Conservation (phyloP, 2,888 invertebrate species). For the Phyllotreta striolata region DNA sequence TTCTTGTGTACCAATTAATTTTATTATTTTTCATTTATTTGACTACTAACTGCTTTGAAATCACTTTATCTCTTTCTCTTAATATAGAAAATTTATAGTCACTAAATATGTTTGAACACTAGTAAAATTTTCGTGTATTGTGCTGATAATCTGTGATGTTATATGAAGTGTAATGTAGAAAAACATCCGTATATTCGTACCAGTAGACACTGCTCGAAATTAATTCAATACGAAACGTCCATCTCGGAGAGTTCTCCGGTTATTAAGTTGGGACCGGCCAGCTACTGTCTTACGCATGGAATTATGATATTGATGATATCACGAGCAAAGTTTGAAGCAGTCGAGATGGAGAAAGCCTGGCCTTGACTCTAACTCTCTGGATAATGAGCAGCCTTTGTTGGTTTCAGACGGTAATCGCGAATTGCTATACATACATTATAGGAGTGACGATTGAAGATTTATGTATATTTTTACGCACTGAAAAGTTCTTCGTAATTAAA, state of each 20-base stretch:
- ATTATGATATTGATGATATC: conserved; percentile 60
- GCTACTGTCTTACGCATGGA: conserved; percentile 60
- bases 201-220: conserved; percentile 19
- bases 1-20: too few relatives aligned
- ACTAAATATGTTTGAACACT: too few relatives aligned
- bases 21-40: neutral
- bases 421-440: conserved; percentile 17
- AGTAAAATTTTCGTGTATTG: neutral
- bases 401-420: conserved; percentile 15
- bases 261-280: conserved; percentile 46
- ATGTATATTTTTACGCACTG: too few relatives aligned
- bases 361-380: conserved; percentile 33
- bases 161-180: neutral
- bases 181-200: conserved; percentile 1
- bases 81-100: too few relatives aligned
- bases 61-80: too few relatives aligned
- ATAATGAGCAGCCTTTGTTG: conserved; percentile 26
- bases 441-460: conserved; percentile 4
- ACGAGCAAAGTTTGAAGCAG: conserved; percentile 42
- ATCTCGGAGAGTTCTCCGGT: conserved; percentile 41
- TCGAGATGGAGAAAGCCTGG: conserved; percentile 39
- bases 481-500: neutral
- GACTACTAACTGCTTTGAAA: neutral
- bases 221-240: conserved; percentile 33
- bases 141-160: neutral